These are phyloP conservation scores for Leiothrix lutea DNA, from an alignment of 2,113 vertebrate species.

Conservation along the genomic window DNA sequence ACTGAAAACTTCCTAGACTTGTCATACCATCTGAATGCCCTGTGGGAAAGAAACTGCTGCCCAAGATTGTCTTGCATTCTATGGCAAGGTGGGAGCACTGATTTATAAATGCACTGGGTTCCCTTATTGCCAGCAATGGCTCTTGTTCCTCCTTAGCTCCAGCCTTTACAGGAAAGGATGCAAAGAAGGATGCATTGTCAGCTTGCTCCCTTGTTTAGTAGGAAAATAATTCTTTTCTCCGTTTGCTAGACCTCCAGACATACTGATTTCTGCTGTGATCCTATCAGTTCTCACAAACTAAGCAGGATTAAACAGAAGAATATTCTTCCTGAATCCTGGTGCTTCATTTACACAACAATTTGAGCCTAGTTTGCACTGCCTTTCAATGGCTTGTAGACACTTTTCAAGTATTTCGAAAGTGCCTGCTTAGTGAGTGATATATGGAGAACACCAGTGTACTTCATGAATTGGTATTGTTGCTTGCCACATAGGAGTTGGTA, in stretches of 20 bases:
- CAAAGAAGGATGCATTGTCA: neutral
- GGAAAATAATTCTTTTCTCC: neutral
- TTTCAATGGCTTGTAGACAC: neutral
- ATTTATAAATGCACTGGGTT: neutral
- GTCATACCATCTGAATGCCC: neutral
- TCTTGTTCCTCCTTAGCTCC: neutral
- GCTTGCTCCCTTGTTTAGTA: neutral
- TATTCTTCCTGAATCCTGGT: neutral
- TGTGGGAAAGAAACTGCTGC: neutral
- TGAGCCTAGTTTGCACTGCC: neutral
- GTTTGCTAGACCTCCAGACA: neutral
- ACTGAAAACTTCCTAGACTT: neutral
- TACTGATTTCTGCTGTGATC: neutral
- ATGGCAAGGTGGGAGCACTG: neutral
- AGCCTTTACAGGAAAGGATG: neutral
- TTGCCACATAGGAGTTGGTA: neutral
- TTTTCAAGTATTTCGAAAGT: neutral
- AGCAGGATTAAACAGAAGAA: neutral
- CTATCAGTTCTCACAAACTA: neutral
- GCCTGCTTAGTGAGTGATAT: neutral
- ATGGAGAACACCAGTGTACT: neutral
- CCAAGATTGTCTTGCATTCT: neutral
- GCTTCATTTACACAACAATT: neutral
- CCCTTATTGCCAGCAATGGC: neutral
- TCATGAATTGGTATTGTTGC: neutral